Percentiles rank a stretch among this genome's conserved stretches.
Evolutionary conservation across 2,888 invertebrate species (phyloP).

Genomic region (Mimumesa dahlbomi): DNA sequence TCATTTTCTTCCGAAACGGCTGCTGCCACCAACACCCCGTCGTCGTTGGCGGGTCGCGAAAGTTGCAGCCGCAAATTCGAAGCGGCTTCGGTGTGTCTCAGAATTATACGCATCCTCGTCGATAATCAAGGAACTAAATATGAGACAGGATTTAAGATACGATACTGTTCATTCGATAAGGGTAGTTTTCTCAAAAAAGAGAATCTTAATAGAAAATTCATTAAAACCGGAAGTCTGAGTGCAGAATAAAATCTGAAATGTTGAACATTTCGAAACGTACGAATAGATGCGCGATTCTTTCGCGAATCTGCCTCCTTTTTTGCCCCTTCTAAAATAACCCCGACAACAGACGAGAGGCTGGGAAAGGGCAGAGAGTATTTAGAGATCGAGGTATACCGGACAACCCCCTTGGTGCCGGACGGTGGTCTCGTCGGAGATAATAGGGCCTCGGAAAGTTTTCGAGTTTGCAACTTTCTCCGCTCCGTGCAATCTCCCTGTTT

Average conservation of each 20-base stretch:
- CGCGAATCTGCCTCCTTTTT: slow-evolving; percentile 3
- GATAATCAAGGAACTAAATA: too few species aligned
- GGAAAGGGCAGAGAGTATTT: slow-evolving; percentile 56
- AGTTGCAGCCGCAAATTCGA: too few species aligned
- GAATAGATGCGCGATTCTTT: not conserved
- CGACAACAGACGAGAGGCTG: slow-evolving; percentile 36
- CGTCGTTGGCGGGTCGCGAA: too few species aligned
- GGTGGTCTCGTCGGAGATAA: slow-evolving; percentile 71
- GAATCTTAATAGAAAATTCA: too few species aligned
- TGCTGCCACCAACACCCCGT: too few species aligned
- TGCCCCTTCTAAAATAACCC: slow-evolving; percentile 32
- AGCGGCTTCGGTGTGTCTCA: too few species aligned
- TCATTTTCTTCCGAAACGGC: slow-evolving; percentile 69
- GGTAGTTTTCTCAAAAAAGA: too few species aligned
- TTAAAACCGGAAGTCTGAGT: too few species aligned
- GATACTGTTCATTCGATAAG: too few species aligned
- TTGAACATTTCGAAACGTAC: not conserved
- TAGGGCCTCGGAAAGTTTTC: slow-evolving; percentile 72
- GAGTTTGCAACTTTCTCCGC: slow-evolving; percentile 72
- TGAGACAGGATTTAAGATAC: too few species aligned
- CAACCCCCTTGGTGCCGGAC: slow-evolving; percentile 70
- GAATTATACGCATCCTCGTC: too few species aligned
- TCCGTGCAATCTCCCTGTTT: slow-evolving; percentile 67
- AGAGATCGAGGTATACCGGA: slow-evolving; percentile 67
- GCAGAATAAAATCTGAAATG: too few species aligned